Evolutionary conservation across 2,888 invertebrate genomes (phyloP).

Genomic region (Macaria notata): DNA sequence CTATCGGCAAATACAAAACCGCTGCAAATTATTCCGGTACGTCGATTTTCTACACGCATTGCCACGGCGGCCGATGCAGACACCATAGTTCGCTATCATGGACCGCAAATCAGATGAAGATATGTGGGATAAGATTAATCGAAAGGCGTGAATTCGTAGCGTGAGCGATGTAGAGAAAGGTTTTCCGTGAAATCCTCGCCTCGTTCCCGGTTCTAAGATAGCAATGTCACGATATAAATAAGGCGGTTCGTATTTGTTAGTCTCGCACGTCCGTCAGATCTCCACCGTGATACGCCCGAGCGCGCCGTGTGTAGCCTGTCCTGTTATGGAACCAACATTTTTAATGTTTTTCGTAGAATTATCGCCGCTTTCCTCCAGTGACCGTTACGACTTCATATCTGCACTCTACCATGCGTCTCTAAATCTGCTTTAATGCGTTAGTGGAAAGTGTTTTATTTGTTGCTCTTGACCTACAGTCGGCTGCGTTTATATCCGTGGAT

Average conservation of each 20-base stretch:
- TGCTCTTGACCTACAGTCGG: slow-evolving; percentile 24
- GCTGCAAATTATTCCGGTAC: slow-evolving; percentile 53
- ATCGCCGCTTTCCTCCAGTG: slow-evolving; percentile 21
- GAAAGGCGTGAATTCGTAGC: slow-evolving; percentile 46
- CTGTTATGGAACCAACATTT: slow-evolving; percentile 30
- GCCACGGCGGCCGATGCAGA: slow-evolving; percentile 29
- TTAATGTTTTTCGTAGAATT: slow-evolving; percentile 35
- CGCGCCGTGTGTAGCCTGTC: slow-evolving; percentile 32
- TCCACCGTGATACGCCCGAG: slow-evolving; percentile 45
- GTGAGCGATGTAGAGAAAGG: slow-evolving; percentile 47
- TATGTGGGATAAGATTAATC: slow-evolving; percentile 53
- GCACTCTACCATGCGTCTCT: slow-evolving; percentile 17
- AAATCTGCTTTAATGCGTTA: slow-evolving; percentile 16
- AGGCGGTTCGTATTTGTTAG: slow-evolving; percentile 40
- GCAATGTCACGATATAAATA: slow-evolving; percentile 48
- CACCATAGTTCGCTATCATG: slow-evolving; percentile 39
- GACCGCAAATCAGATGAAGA: slow-evolving; percentile 43
- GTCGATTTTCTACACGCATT: slow-evolving; percentile 55
- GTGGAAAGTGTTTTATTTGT: slow-evolving; percentile 23
- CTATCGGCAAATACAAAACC: slow-evolving; percentile 53
- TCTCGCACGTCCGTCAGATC: slow-evolving; percentile 51
- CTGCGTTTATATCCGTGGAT: slow-evolving; percentile 23
- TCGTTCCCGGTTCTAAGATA: slow-evolving; percentile 57
- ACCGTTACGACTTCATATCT: slow-evolving; percentile 28
- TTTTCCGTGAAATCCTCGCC: slow-evolving; percentile 54